A percentile compares a stretch with the other conserved stretches of the same genome.
Conservation (phyloP, 1,140 invertebrate genomes). For the Pogonomyrmex californicus region DNA sequence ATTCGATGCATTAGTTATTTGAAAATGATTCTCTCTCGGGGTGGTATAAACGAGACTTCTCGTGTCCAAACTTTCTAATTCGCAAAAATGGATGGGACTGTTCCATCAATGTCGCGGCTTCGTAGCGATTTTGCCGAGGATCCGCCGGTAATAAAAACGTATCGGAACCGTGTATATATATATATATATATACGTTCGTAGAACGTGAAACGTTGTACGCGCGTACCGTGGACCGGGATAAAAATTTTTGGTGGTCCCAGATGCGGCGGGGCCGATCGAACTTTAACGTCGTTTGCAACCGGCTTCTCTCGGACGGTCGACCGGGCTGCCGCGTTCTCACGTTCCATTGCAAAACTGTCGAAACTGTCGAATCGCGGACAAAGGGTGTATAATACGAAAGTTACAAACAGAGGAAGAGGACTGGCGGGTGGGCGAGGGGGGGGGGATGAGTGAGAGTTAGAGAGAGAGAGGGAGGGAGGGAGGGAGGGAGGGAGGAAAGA, state of each 20-base stretch:
- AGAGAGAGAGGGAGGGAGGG: constrained; percentile 15
- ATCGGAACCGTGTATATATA: constrained; percentile 1
- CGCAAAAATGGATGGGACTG: constrained; percentile 21
- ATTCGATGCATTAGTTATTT: constrained; percentile 41
- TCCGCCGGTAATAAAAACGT: constrained; percentile 40
- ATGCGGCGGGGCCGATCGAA: constrained; percentile 75
- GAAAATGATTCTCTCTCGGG: constrained; percentile 1
- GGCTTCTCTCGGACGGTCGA: constrained; percentile 71
- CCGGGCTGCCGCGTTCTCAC: constrained; percentile 78
- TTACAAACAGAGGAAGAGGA: constrained; percentile 76
- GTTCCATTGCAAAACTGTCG: constrained; percentile 83
- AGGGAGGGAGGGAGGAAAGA: neutral
- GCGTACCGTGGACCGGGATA: neutral
- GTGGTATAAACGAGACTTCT: neutral
- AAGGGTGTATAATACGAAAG: constrained; percentile 85
- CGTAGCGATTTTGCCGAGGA: neutral
- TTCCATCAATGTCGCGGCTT: constrained; percentile 35
- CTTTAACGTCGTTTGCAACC: constrained; percentile 84
- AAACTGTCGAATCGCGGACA: constrained; percentile 85
- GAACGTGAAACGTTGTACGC: neutral
- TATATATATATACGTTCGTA: neutral
- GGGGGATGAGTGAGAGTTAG: neutral
- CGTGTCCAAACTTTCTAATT: constrained; percentile 33
- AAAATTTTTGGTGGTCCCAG: constrained; percentile 74
- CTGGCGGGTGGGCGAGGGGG: constrained; percentile 1